Evolutionary conservation across 2,797 vertebrate species (phyloP), one percentile per base, ranked within the genome.

Genomic region (Semaprochilodus insignis): DNA sequence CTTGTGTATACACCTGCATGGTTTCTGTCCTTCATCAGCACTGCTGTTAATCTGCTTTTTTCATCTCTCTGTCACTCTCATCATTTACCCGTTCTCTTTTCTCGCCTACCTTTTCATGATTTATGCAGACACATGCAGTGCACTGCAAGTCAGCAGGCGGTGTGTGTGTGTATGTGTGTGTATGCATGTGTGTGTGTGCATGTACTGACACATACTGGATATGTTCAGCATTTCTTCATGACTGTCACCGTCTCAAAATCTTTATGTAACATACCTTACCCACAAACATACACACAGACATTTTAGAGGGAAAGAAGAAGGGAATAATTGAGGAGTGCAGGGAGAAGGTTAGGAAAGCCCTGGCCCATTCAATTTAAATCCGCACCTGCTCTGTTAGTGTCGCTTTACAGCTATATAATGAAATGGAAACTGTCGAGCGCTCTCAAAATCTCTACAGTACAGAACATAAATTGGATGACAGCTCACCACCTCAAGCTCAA

Each of bases 91-190:
- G 27, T 82, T 25, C 4, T 67, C 31, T 65, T 7, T 72, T 25
- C 16, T 80, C 27, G 31, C 67, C 27, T 80, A 13, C 60, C 71
- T 51, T 31, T 81, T 77, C 62, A 77, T 84, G 74, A 84, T 87
- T 87, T 72, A 80, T 80, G 62, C 80, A 81, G 55, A 66, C 54
- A 69, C 66, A 65, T 80, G 52, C 40, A 44, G 40, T 79, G 52
- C 62, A 76, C 44, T 57, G 55, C 72, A 21, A 55, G 25, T 21
- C 25, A 62, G 55, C 36, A 70, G 54, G 65, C 25, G 70, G 52
- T 57, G 40, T 57, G n/a, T 80, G 71, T 55, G 25, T 63, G 52
- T 48, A 8, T 48, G 10, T 48, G 10, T 48, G 10, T 48, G 44
- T 48, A 8, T 48, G 44, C 11, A 8, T 48, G 40, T 40, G 40